Conservation (phyloP, 2,888 invertebrate species). For the Lutraria lutraria region DNA sequence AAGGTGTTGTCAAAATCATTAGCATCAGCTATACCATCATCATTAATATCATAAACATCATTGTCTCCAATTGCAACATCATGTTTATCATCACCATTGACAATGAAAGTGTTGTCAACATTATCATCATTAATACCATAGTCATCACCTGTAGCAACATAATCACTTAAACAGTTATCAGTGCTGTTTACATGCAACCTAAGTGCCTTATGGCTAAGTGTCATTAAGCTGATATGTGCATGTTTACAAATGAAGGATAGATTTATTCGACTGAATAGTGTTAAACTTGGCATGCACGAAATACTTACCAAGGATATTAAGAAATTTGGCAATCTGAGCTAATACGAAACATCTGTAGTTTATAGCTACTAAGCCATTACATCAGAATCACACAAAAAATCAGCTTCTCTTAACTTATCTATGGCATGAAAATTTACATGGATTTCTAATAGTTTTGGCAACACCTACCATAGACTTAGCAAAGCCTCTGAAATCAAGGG, state of each 20-base stretch:
- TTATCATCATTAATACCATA: too few relatives aligned
- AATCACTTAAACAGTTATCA: too few relatives aligned
- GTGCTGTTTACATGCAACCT: too few relatives aligned
- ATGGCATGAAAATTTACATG: background rate
- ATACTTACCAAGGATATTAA: background rate
- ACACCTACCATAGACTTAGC: background rate
- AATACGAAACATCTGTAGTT: conserved; percentile 5
- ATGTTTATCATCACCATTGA: too few relatives aligned
- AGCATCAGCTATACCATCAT: too few relatives aligned
- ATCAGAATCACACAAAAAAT: conserved; percentile 16
- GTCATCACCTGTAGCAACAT: too few relatives aligned
- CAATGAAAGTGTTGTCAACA: too few relatives aligned
- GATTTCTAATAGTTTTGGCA: background rate
- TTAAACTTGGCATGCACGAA: background rate
- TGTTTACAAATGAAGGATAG: background rate
- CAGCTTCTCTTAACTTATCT: background rate
- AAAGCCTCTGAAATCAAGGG: background rate
- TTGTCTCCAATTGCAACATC: too few relatives aligned
- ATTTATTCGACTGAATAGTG: background rate
- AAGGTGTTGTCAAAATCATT: too few relatives aligned
- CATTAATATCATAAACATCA: too few relatives aligned
- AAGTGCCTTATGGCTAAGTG: background rate
- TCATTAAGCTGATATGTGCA: background rate
- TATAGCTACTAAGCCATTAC: background rate
- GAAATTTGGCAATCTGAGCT: background rate